These are phyloP conservation scores for Heliconius eleuchia DNA, from an alignment of 1,140 invertebrate species.

Conservation along the genomic window DNA sequence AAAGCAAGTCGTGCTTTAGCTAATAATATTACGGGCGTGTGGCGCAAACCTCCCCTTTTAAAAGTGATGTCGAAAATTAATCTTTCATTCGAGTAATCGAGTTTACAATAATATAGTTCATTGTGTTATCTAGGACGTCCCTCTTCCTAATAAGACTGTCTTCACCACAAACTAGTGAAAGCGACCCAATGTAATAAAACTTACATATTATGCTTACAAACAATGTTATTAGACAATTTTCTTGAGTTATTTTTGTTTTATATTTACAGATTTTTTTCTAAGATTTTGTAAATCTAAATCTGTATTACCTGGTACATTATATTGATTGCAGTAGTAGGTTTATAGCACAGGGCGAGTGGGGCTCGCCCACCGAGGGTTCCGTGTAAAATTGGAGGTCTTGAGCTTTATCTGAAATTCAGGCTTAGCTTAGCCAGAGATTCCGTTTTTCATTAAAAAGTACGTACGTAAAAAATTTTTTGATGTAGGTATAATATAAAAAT, in stretches of 20 bases:
- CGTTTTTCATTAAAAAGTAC: too few relatives aligned
- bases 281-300: too few relatives aligned
- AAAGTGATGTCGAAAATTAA: conserved; percentile 41
- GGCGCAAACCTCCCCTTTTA: conserved; percentile 40
- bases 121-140: conserved; percentile 46
- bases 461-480: too few relatives aligned
- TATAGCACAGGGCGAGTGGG: too few relatives aligned
- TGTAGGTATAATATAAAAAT: too few relatives aligned
- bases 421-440: too few relatives aligned
- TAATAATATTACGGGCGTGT: conserved; percentile 38
- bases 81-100: conserved; percentile 38
- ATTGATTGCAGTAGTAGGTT: too few relatives aligned
- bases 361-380: too few relatives aligned
- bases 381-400: too few relatives aligned
- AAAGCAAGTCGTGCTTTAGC: conserved; percentile 40
- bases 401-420: too few relatives aligned
- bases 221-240: too few relatives aligned
- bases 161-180: conserved; percentile 64
- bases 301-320: too few relatives aligned
- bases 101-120: conserved; percentile 51
- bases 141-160: conserved; percentile 63
- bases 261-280: background rate
- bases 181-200: conserved; percentile 31
- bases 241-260: background rate
- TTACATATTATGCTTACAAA: background rate